Conservation (phyloP, 2,113 vertebrate genomes). For the Motacilla alba region DNA sequence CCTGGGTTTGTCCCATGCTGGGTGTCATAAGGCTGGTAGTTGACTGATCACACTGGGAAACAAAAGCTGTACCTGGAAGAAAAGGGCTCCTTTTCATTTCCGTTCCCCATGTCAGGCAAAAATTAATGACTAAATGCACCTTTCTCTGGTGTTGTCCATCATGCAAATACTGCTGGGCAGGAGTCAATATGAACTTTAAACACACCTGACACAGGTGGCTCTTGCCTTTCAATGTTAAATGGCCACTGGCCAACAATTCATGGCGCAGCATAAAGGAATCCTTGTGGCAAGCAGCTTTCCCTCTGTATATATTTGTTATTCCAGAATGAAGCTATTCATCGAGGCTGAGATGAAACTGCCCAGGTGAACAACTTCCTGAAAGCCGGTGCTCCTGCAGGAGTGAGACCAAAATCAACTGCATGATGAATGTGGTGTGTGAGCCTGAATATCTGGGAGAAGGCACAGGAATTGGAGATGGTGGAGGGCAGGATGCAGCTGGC, state of each 20-base stretch:
- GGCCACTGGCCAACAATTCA: conserved; percentile 63
- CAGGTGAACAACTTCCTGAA: conserved; percentile 21
- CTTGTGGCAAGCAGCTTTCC: conserved; percentile 40
- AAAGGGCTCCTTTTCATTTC: conserved; percentile 50
- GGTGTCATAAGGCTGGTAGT: background rate
- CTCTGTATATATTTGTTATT: conserved; percentile 48
- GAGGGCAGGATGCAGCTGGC: background rate
- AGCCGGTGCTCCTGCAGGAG: background rate
- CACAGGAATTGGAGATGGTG: background rate
- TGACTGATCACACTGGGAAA: conserved; percentile 55
- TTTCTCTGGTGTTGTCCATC: conserved; percentile 54
- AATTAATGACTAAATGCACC: conserved; percentile 44
- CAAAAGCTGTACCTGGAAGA: conserved; percentile 57
- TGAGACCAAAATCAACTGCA: background rate
- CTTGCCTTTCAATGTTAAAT: conserved; percentile 50
- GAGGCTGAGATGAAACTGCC: background rate
- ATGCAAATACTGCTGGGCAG: conserved; percentile 34
- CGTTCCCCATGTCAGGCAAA: conserved; percentile 45
- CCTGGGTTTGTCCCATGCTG: background rate
- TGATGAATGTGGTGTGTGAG: conserved; percentile 3
- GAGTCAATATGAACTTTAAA: conserved; percentile 70
- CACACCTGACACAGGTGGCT: conserved; percentile 72
- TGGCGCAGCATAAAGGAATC: conserved; percentile 34
- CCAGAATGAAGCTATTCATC: conserved; percentile 35
- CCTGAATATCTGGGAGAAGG: background rate